Conservation (phyloP, 2,888 invertebrate genomes). For the Meghimatium bilineatum region DNA sequence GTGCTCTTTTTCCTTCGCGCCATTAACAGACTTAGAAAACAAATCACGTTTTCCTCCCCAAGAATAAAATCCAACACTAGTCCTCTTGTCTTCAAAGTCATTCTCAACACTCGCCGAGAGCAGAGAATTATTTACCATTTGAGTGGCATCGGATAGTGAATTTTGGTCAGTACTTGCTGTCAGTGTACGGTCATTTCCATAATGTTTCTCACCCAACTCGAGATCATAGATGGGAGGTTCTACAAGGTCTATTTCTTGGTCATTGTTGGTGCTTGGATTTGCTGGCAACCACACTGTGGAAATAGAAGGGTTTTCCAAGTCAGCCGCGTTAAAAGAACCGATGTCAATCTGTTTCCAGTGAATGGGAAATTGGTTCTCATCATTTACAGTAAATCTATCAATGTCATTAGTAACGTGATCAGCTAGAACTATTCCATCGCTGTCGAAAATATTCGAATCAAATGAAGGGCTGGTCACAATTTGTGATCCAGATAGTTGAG, state of each 20-base stretch:
- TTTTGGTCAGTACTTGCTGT: not conserved
- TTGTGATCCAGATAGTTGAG: not conserved
- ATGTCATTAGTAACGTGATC: too few species aligned
- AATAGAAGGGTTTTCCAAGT: not conserved
- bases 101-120: not conserved
- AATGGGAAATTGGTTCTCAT: not conserved
- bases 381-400: too few species aligned
- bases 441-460: not conserved
- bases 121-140: not conserved
- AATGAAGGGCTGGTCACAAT: not conserved
- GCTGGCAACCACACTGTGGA: not conserved
- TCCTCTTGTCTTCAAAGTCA: not conserved
- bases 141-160: not conserved
- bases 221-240: not conserved
- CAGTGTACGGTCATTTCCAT: not conserved
- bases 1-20: not conserved
- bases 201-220: not conserved
- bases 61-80: constrained; percentile 5
- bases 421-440: not conserved
- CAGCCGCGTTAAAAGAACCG: not conserved
- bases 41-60: constrained; percentile 12
- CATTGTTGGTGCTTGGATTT: not conserved
- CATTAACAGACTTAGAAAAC: not conserved
- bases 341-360: not conserved
- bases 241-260: not conserved